Evolutionary conservation across 2,888 invertebrate species (phyloP), one percentile per base, ranked within the genome.

Genomic region (Drosophila mimica): DNA sequence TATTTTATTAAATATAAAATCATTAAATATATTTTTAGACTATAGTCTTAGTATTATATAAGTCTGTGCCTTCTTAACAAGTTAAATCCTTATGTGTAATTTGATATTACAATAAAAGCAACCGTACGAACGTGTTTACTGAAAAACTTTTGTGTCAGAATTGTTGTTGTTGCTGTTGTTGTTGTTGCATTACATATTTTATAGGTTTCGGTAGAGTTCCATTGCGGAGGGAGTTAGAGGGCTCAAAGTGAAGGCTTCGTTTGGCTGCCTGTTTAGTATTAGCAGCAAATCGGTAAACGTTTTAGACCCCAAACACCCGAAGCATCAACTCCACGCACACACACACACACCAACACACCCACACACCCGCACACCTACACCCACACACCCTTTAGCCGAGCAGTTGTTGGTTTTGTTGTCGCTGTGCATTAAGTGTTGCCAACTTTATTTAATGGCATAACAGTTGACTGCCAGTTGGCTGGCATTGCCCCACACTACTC

Each of bases 401-500:
- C 68, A 72, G 72, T 78, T 81, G 76, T 75, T 82, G 81, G 81
- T 86, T 79, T 88, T 82, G 82, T 78, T 82, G 77, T 83, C 79
- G 79, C 73, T 90, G 82, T 89, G 88, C 90, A 88, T 90, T 89
- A 91, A 91, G 91, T 91, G 92, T 91, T 91, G 91, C 91, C 91
- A 91, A 91, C 90, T 91, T 91, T 90, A 91, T 91, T 92, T 90
- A 90, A 91, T 89, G 89, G 88, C 86, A 88, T 90, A 85, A 91
- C 83, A 90, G 91, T 91, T 89, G 90, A 91, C 90, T 91, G 81
- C 82, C 84, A 83, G 82, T 84, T 88, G 88, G 82, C 76, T 79
- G 53, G 54, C 66, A 67, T 58, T 71, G 59, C 74, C 71, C 31
- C 57, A 76, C 69, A 70, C 83, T 65, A 63, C 80, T 33, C 28